Evolutionary conservation across 2,113 vertebrate species (phyloP).

Genomic region (Grus americana): DNA sequence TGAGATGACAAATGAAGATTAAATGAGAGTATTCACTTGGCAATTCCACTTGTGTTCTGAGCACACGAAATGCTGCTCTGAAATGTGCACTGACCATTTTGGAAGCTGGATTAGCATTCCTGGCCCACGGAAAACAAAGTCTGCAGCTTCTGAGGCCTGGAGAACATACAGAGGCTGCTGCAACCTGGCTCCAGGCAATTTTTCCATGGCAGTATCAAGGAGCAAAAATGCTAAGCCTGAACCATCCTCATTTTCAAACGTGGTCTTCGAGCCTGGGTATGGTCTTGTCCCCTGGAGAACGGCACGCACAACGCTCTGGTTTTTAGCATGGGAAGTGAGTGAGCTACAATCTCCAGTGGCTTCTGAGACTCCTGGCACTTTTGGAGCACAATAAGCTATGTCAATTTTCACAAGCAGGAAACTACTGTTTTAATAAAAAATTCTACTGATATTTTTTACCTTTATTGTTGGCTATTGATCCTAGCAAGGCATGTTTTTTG

Average conservation of each 20-base stretch:
- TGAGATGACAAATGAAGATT: constrained; percentile 3
- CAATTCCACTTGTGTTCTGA: not conserved
- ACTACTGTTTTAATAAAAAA: not conserved
- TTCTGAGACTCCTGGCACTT: not conserved
- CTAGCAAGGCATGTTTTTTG: not conserved
- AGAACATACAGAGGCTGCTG: not conserved
- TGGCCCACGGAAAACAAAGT: not conserved
- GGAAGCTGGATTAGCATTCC: not conserved
- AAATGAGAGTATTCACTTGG: not conserved
- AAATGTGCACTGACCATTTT: not conserved
- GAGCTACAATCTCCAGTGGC: not conserved
- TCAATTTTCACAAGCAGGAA: not conserved
- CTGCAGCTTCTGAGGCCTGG: not conserved
- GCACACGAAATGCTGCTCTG: not conserved
- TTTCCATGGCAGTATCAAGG: not conserved
- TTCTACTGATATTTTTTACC: not conserved
- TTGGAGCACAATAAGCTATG: not conserved
- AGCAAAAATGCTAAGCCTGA: not conserved
- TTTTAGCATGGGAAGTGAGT: not conserved
- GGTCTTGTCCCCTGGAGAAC: not conserved
- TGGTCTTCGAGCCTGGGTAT: not conserved
- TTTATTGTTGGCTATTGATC: not conserved
- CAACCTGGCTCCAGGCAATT: not conserved
- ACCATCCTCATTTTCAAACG: not conserved
- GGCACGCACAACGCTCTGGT: accelerated